phyloP scores from a whole-genome alignment of 2,888 invertebrate genomes.

The Chloroclysta siterata region DNA sequence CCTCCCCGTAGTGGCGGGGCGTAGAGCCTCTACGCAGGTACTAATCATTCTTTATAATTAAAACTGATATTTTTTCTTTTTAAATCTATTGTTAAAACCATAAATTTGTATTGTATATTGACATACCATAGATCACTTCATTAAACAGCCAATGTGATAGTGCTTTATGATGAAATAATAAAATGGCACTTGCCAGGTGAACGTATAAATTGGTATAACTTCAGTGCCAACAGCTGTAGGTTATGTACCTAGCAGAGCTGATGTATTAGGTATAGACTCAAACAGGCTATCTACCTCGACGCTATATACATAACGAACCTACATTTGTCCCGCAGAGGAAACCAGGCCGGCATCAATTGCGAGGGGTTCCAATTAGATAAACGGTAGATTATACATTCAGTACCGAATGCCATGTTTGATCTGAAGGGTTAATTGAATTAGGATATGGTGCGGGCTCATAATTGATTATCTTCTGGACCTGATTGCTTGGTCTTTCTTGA shows the following conservation, averaged over 20 bases:
- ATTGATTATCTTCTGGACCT: conserved; percentile 31
- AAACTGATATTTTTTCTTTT: no score
- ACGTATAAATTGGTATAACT: not conserved
- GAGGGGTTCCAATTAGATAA: conserved; percentile 44
- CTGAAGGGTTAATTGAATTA: conserved; percentile 43
- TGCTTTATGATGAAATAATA: no score
- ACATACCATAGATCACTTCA: not conserved
- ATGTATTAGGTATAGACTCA: not conserved
- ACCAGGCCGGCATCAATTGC: conserved; percentile 41
- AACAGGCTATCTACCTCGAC: not conserved
- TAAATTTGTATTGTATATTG: not conserved
- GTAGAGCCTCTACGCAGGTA: conserved; percentile 27
- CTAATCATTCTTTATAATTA: not conserved
- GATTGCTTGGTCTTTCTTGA: conserved; percentile 4
- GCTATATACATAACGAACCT: conserved; percentile 17
- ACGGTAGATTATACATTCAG: conserved; percentile 41
- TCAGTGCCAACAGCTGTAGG: not conserved
- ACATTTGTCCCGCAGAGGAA: conserved; percentile 31
- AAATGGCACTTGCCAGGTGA: not conserved
- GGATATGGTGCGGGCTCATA: conserved; percentile 42
- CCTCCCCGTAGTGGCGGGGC: conserved; percentile 5
- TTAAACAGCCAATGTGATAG: not conserved
- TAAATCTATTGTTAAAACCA: not conserved
- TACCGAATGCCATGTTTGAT: conserved; percentile 42
- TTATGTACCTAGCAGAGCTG: no score